Base-by-base conservation (phyloP, 2,888 invertebrate species). In the Serripes groenlandicus region DNA sequence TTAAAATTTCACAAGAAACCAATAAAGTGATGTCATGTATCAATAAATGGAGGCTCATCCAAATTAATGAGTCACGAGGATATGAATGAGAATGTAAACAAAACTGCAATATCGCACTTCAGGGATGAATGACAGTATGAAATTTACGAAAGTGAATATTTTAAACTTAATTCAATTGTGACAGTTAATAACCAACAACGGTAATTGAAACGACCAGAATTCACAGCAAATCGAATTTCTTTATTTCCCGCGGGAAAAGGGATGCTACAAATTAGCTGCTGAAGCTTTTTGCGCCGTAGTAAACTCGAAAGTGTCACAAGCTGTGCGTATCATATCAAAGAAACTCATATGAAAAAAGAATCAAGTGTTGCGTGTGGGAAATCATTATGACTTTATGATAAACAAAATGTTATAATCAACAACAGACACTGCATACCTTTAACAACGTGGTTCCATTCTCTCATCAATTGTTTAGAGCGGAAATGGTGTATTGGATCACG, bases 401-500 rank as follows among this genome's bases (percentile, higher is more conserved):
- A n/a, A n/a, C n/a, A n/a, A n/a, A n/a, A n/a, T n/a, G n/a, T n/a
- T n/a, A n/a, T n/a, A n/a, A n/a, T n/a, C 2, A 62, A 62, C 62
- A 21, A 21, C 62, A 30, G 21, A 30, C 1, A 62, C 21, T 3
- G 30, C 32, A 28, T 9, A 58, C 49, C 52, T 54, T 69, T n/a
- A 18, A 77, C 76, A 85, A 85, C 85, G 85, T 85, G 85, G 83
- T 81, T 79, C 74, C 64, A 54, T 35, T 74, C 64, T 73, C 76
- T 35, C 72, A 72, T 79, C 81, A 42, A 3, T 66, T 62, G 30
- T 62, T 74, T 78, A 82, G 75, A 88, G 82, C 88, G 89, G 88
- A 89, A 88, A 81, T 79, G 68, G 21, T 42, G 18, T 42, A 60
- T 21, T 18, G 52, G 34, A 78, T 80, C 89, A 89, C 89, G 89